Evolutionary conservation across 2,797 vertebrate genomes (phyloP), one percentile per base, ranked within the genome.

Genomic region (Spinus pinus): DNA sequence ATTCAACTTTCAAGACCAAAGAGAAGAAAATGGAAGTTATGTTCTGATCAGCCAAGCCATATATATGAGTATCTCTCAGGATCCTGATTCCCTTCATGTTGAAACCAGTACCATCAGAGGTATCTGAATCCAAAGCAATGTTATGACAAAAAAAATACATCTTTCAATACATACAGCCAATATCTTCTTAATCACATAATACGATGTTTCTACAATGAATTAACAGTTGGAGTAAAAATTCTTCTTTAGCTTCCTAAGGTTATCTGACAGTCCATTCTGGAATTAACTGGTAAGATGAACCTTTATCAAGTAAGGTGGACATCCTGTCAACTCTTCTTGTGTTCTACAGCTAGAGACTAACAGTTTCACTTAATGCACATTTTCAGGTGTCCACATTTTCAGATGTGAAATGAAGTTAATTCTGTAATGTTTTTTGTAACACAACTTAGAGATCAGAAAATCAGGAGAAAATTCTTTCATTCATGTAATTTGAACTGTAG

Each of bases 391-490:
- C 77, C 44, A 73, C 79, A 64, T 79, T 96, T 97, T 91, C 69
- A 90, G 84, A 90, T 67, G 54, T 14, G 6, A 91, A 66, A 90
- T 75, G 56, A 97, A 97, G 84, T 91, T 96, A 81, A 96, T 97
- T 98, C 97, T 97, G 97, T 98, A 98, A 98, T 98, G 97, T 98
- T 97, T 96, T 98, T 97, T 97, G 97, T 86, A 97, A 84, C 83
- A 56, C 71, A 97, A 98, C 94, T 58, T 70, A 5, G 2, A 98
- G 96, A 97, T 98, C 97, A 98, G 97, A 98, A 98, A 98, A 93
- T 97, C 97, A 98, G 97, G 98, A 98, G 96, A 98, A 98, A 98
- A 98, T 97, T 97, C 90, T 98, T 98, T 98, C 98, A 90, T n/a
- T 92, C 77, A 95, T 71, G 78, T 97, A 95, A 98, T 98, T 98